These are phyloP conservation scores for Halcyon chelicuti DNA, from an alignment of 2,797 vertebrate species.

Conservation along the genomic window DNA sequence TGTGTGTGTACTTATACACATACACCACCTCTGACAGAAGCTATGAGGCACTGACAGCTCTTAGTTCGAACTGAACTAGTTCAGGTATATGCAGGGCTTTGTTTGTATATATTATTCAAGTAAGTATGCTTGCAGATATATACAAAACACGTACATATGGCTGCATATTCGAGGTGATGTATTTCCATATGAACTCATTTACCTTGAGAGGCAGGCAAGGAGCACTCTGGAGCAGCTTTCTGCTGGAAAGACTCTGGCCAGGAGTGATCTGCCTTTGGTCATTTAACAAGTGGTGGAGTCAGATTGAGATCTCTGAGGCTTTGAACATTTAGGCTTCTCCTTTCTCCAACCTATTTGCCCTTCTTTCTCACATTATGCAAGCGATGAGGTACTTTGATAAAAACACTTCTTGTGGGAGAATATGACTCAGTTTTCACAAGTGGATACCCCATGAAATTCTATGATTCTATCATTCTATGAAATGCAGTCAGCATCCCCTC, in stretches of 20 bases:
- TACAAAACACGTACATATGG: not conserved
- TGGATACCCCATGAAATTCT: not conserved
- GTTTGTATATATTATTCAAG: not conserved
- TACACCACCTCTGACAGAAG: not conserved
- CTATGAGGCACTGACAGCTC: not conserved
- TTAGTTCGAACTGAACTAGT: not conserved
- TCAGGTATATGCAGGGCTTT: not conserved
- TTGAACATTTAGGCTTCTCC: not conserved
- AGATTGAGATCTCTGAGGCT: constrained; percentile 24
- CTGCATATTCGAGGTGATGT: not conserved
- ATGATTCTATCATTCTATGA: too few relatives aligned
- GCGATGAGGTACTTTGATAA: not conserved
- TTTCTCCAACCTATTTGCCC: not conserved
- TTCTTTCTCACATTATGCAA: not conserved
- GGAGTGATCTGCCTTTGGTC: not conserved
- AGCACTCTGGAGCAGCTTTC: not conserved
- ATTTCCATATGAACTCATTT: not conserved
- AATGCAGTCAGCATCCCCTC: not conserved
- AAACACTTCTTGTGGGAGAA: not conserved
- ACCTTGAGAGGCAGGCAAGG: not conserved
- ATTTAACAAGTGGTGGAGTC: not conserved
- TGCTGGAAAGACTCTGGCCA: not conserved
- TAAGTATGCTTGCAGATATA: not conserved
- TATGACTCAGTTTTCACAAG: constrained; percentile 33
- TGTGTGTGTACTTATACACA: not conserved